These are phyloP conservation scores for Tetranychus piercei DNA, from an alignment of 2,888 invertebrate genomes.

Conservation along the genomic window DNA sequence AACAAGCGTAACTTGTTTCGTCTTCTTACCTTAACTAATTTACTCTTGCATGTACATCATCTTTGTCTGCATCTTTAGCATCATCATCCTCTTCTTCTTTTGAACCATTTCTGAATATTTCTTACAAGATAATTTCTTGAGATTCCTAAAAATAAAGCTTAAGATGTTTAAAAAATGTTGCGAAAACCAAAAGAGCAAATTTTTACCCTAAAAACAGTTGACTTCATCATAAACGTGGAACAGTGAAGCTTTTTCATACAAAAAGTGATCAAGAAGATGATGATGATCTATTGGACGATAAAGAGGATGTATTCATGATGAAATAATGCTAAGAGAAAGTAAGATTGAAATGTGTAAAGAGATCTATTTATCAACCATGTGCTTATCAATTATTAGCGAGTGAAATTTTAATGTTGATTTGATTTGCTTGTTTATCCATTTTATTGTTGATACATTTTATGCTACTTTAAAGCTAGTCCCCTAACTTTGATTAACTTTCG, in stretches of 20 bases:
- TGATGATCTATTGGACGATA: not conserved
- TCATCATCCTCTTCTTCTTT: not conserved
- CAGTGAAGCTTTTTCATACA: not conserved
- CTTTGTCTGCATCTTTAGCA: not conserved
- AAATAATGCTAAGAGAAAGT: no score
- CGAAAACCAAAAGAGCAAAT: not conserved
- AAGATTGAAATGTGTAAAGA: no score
- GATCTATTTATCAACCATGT: no score
- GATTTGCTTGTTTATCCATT: no score
- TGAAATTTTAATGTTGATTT: no score
- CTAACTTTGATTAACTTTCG: not conserved
- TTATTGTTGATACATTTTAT: no score
- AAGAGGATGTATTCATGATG: no score
- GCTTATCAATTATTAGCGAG: no score
- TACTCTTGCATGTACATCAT: not conserved
- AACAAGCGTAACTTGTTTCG: not conserved
- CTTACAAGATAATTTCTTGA: not conserved
- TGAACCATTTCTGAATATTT: not conserved
- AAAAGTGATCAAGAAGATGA: not conserved
- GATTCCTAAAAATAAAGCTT: not conserved
- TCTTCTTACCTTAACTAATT: not conserved
- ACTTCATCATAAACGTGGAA: not conserved
- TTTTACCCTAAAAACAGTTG: not conserved
- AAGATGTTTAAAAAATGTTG: not conserved
- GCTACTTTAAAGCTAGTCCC: no score